Evolutionary conservation across 2,113 vertebrate species (phyloP), one percentile per base, ranked within the genome.

Genomic region (Gavia stellata): DNA sequence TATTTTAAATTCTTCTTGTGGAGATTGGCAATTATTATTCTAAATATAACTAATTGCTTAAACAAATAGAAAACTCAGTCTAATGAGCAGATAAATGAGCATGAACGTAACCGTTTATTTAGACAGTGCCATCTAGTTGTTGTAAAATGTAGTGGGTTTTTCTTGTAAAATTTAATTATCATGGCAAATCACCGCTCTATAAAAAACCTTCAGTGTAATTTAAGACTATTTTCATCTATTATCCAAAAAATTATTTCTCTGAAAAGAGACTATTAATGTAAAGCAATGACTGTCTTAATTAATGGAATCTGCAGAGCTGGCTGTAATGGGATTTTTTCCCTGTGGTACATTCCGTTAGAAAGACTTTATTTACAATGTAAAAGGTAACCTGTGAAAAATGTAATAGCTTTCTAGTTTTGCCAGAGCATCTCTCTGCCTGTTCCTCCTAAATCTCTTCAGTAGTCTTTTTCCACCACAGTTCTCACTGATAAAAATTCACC

Each of bases 41-140:
- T 82, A 86, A 81, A 81, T 94, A 86, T 86, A 91, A 82, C 71
- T 86, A 73, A 92, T 83, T 90, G 71, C 36, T 92, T 88, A 88
- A 94, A 78, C 49, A 72, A 95, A 80, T 18, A 87, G 66, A 81
- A 89, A 84, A 80, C 52, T 78, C 28, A 29, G 42, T 59, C 68
- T 94, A 96, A 95, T 81, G 68, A 95, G 55, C 53, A 88, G 55
- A 77, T 75, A 86, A 93, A 96, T 62, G 31, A 94, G 24, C 53
- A 40, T 56, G 81, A 94, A 70, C 10, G 36, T 42, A 83, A 66
- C 42, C 2, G 4, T 88, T 89, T 86, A 88, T 90, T 89, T 96
- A 79, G 84, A 90, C 55, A 93, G 33, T 93, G 81, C 59, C 58
- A 88, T 90, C 92, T 73, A 90, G 90, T 86, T 90, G 53, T 56